A percentile compares a stretch with the other conserved stretches of the same genome.
Evolutionary conservation across 2,113 vertebrate genomes (phyloP).

Genomic region (Phalacrocorax aristotelis): DNA sequence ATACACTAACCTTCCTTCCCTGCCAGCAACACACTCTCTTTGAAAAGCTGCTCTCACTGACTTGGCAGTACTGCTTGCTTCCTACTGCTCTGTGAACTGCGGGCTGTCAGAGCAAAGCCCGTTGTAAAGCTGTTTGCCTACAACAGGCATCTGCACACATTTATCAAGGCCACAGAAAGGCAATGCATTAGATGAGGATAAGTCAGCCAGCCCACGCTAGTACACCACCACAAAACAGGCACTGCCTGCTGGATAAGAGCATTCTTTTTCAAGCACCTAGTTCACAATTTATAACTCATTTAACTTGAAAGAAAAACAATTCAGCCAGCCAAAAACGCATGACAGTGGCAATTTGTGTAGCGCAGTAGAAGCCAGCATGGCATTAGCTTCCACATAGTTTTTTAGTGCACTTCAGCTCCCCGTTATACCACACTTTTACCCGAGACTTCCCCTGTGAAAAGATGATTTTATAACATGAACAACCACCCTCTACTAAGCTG

Average conservation of each 20-base stretch:
- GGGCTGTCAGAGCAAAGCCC: neutral
- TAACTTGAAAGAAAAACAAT: conserved; percentile 2
- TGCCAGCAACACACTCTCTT: neutral
- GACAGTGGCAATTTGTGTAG: neutral
- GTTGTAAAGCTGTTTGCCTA: conserved; percentile 40
- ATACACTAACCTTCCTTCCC: neutral
- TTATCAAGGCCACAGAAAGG: conserved; percentile 18
- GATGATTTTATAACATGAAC: neutral
- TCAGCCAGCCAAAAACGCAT: neutral
- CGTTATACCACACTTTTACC: neutral
- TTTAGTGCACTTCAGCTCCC: neutral
- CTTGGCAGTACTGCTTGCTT: neutral
- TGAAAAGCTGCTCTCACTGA: neutral
- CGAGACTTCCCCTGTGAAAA: neutral
- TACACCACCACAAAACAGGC: neutral
- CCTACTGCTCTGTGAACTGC: neutral
- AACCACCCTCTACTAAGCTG: neutral
- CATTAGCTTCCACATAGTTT: neutral
- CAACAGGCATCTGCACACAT: conserved; percentile 17
- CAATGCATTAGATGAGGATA: neutral
- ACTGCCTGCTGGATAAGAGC: neutral
- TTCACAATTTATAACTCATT: neutral
- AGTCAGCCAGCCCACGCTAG: neutral
- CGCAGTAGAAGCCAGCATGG: neutral
- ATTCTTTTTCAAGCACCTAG: neutral